Evolutionary conservation across 1,140 invertebrate species (phyloP).

Genomic region (Anadara kagoshimensis): DNA sequence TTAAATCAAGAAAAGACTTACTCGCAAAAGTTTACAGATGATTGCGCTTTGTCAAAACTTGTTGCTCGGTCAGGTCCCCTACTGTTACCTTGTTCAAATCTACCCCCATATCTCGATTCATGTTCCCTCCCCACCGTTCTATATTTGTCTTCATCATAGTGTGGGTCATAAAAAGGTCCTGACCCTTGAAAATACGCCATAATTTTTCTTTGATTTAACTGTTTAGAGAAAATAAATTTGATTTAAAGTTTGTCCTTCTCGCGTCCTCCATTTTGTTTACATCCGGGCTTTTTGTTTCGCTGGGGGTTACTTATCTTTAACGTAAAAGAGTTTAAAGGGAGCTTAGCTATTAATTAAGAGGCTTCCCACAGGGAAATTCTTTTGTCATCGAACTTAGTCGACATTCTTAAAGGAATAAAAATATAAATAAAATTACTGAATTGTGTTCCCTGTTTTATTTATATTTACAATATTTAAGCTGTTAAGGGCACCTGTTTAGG

Average conservation of each 20-base stretch:
- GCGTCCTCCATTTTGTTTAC: constrained; percentile 54
- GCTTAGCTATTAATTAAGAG: background rate
- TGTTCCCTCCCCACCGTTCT: background rate
- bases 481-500: no score
- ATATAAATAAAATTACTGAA: no score
- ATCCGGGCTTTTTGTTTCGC: constrained; percentile 45
- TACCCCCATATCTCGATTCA: background rate
- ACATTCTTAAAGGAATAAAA: no score
- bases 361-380: background rate
- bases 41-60: constrained; percentile 11
- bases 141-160: background rate
- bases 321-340: constrained; percentile 10
- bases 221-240: background rate
- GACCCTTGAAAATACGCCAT: constrained; percentile 20
- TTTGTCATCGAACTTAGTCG: background rate
- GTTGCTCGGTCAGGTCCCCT: background rate
- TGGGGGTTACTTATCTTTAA: constrained; percentile 16
- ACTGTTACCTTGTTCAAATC: background rate
- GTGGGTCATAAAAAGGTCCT: constrained; percentile 1
- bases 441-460: no score
- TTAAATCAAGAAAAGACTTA: constrained; percentile 6
- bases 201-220: background rate
- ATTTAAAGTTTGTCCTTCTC: background rate
- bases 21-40: constrained; percentile 6
- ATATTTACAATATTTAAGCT: no score